Evolutionary conservation across 2,888 invertebrate genomes (phyloP), one percentile per base, ranked within the genome.

Genomic region (Pseudococcus jackbeardsleyi): DNA sequence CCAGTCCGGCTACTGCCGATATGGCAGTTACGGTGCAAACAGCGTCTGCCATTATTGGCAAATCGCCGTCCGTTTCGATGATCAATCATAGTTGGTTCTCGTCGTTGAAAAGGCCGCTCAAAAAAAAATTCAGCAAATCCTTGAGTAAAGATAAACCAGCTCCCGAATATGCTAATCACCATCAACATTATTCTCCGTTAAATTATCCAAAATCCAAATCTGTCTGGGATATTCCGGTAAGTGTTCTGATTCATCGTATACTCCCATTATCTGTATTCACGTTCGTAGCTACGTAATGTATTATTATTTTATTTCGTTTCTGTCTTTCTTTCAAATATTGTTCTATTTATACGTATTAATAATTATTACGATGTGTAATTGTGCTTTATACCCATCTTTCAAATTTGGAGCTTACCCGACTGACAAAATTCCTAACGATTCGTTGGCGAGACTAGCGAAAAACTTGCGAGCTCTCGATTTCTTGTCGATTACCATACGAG

Each of bases 11-110:
- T 42, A 17, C 79, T 42, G 79, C 33, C 33, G 68, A 79, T 39
- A 42, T 79, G 79, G 33, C 87, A 17, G 79, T 50, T 11, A 54
- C 87, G 50, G 87, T 77, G n/a, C 77, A 77, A 79, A 50, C 86
- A 48, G 42, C 46, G 19, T 72, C 77, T 7, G 50, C 50, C 72
- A 54, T 87, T 26, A 48, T 87, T 11, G 87, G 87, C 8, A 77
- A 77, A n/a, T 87, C 87, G 87, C 87, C 87, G 6, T 79, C 87
- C 33, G 50, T 87, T 6, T 22, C 87, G 54, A 33, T 87, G 17
- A 87, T 87, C 87, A 87, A 88, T 68, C 88, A 88, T 68, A 85
- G 88, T 85, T 88, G 88, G 88, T 88, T 85, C 39, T 84, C 88
- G 15, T 88, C 88, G 85, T 33, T 88, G 85, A 88, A 88, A 68